Evolutionary conservation across 2,797 vertebrate genomes (phyloP), one percentile per base, ranked within the genome.

Genomic region (Rhyacichthys aspro): DNA sequence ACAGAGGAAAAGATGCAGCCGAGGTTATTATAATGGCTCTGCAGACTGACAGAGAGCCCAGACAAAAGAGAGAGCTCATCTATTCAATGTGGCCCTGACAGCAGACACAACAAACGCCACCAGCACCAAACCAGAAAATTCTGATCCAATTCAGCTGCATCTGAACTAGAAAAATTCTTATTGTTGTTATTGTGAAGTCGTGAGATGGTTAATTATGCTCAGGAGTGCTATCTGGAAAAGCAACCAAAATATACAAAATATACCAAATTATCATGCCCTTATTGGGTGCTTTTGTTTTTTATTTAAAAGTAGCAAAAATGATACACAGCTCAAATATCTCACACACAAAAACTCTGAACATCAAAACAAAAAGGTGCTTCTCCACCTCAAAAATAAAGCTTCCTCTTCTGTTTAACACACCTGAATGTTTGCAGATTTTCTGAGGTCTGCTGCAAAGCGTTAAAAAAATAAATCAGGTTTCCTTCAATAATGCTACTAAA

Each of bases 361-460:
- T 67, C 32, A 32, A 78, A 81, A 86, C 65, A 66, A 78, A 72
- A 76, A 78, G 78, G 84, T 81, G 72, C 70, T 85, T 84, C 76
- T 81, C 64, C 85, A 76, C 69, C 73, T 82, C 53, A 63, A 67
- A 71, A 85, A 89, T 90, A 90, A 92, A 91, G 88, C 89, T 90
- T 89, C 83, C 81, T 76, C 74, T 82, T 84, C 68, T 61, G 70
- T 81, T 72, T 59, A 83, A 54, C 78, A 86, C 72, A 77, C 84
- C 84, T 86, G 86, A 81, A 89, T 52, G 59, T 74, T 45, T 73
- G 72, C 70, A 88, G 71, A 82, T 59, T 61, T 45, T 64, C 68
- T 70, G 55, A 70, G 37, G 76, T 65, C 75, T 63, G 70, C 72
- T 54, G 48, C 48, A 32, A 69, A 55, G 55, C 49, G 52, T 76